A percentile compares a stretch with the other conserved stretches of the same genome.
phyloP scores from a whole-genome alignment of 1,140 invertebrate genomes.

The Ceratina calcarata region DNA sequence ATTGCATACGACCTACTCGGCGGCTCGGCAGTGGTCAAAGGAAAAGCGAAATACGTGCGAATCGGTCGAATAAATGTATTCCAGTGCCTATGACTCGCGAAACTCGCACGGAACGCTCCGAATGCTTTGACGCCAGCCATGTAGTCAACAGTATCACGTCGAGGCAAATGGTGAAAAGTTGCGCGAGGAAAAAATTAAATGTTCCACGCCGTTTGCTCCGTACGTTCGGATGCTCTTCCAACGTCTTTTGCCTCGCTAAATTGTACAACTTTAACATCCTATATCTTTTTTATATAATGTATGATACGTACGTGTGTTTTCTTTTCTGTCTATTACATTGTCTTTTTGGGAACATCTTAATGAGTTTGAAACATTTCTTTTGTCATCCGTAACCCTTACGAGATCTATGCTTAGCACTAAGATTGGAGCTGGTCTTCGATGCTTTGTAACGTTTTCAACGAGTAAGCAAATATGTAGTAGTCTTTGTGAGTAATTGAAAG shows the following conservation, averaged over 20 bases:
- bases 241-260: background rate
- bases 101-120: slow-evolving; percentile 3
- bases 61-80: slow-evolving; percentile 55
- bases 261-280: background rate
- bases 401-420: slow-evolving; percentile 7
- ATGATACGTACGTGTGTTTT: background rate
- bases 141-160: background rate
- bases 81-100: slow-evolving; percentile 18
- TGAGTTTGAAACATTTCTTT: background rate
- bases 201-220: slow-evolving; percentile 6
- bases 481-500: slow-evolving; percentile 36
- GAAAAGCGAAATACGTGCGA: slow-evolving; percentile 51
- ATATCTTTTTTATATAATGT: background rate
- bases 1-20: slow-evolving; percentile 56
- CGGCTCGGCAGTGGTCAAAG: slow-evolving; percentile 60
- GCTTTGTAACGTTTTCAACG: background rate
- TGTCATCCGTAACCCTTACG: background rate
- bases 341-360: too few species aligned
- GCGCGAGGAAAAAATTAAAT: slow-evolving; percentile 30
- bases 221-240: background rate
- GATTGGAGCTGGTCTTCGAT: background rate
- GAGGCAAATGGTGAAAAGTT: slow-evolving; percentile 12
- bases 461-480: background rate
- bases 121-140: slow-evolving; percentile 20
- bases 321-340: background rate